These are phyloP conservation scores for Stictonetta naevosa DNA, from an alignment of 2,113 vertebrate species.

Conservation along the genomic window DNA sequence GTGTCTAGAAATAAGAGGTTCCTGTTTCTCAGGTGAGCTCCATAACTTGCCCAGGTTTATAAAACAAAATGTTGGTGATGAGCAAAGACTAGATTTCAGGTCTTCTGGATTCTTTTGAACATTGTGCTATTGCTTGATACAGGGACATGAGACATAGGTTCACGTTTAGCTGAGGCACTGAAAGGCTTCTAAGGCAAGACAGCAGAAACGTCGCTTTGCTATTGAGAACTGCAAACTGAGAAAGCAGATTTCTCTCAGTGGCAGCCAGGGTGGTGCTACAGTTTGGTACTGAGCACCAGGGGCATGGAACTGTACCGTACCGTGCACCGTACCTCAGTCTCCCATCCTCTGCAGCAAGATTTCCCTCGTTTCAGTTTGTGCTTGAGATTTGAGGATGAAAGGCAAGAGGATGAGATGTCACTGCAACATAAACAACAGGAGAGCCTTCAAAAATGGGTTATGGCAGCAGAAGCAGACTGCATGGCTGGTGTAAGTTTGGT, in stretches of 20 bases:
- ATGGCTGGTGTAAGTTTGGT: background rate
- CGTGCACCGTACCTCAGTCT: background rate
- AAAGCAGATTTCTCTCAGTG: background rate
- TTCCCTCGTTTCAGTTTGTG: background rate
- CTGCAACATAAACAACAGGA: background rate
- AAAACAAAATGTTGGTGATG: background rate
- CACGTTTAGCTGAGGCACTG: background rate
- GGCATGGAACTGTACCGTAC: too few relatives aligned
- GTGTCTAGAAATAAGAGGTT: slow-evolving; percentile 4
- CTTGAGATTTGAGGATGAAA: background rate
- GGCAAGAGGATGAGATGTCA: background rate
- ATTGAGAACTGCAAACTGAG: background rate
- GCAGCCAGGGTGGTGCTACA: background rate
- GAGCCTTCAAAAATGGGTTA: background rate
- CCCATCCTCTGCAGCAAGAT: fast-evolving
- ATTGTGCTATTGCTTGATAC: background rate
- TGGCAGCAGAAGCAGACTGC: background rate
- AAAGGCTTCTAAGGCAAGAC: background rate
- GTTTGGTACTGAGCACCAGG: background rate
- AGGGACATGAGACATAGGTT: fast-evolving
- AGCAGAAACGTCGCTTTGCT: background rate
- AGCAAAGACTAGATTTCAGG: background rate
- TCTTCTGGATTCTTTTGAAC: background rate
- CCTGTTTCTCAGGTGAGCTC: background rate
- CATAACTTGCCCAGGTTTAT: slow-evolving; percentile 1